phyloP scores from a whole-genome alignment of 2,113 vertebrate genomes.

The Trichechus manatus region DNA sequence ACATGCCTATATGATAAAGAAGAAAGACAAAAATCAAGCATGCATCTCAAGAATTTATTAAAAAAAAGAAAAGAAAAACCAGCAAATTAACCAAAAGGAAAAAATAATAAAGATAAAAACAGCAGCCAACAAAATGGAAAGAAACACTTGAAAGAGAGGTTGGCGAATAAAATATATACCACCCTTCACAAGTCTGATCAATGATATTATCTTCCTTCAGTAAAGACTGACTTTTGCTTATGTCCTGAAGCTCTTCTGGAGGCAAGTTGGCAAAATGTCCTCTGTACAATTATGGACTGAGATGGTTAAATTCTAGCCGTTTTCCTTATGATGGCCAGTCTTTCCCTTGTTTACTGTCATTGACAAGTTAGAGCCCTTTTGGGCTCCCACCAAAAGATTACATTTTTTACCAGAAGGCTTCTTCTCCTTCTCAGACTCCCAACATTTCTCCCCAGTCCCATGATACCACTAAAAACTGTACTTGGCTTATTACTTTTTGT shows the following conservation, averaged over 20 bases:
- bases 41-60: too few species aligned
- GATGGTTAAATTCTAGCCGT: not conserved
- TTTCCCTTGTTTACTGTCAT: not conserved
- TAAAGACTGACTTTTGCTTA: constrained; percentile 13
- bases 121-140: too few species aligned
- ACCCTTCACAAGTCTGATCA: not conserved
- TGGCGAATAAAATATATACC: not conserved
- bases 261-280: not conserved
- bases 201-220: not conserved
- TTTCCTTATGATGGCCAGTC: not conserved
- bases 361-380: not conserved
- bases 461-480: not conserved
- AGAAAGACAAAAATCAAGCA: too few species aligned
- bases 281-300: not conserved
- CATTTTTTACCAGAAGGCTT: not conserved
- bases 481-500: not conserved
- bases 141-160: too few species aligned
- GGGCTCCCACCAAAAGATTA: not conserved
- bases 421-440: not conserved
- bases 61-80: too few species aligned
- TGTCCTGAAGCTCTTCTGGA: not conserved
- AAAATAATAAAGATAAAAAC: too few species aligned
- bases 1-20: too few species aligned
- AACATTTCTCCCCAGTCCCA: not conserved
- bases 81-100: too few species aligned